These are phyloP conservation scores for honey bee (Apis mellifera) DNA, from an alignment of 1,140 invertebrate genomes.

Conservation along the genomic window Amel_HAv3.1 CM009940.2:8646001-8646500, in stretches of 20 bases:
- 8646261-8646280: slow-evolving; percentile 44
- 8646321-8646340: slow-evolving; percentile 69
- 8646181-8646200: slow-evolving; percentile 38
- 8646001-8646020: neutral
- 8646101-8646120: slow-evolving; percentile 12
- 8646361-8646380: neutral
- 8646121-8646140: neutral
- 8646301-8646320: slow-evolving; percentile 75
- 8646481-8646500: neutral
- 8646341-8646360: too few species aligned
- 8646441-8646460: too few species aligned
- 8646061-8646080: slow-evolving; percentile 3
- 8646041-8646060: slow-evolving; percentile 38
- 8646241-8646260: slow-evolving; percentile 70
- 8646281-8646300: slow-evolving; percentile 67
- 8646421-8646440: too few species aligned
- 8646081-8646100: neutral
- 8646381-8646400: neutral
- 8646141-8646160: neutral
- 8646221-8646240: slow-evolving; percentile 62
- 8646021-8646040: neutral
- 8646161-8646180: slow-evolving; percentile 39
- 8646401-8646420: too few species aligned
- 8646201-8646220: slow-evolving; percentile 67
- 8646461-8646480: too few species aligned